A percentile compares a stretch with the other conserved stretches of the same genome.
These are phyloP conservation scores for Sesamia nonagrioides DNA, from an alignment of 1,140 invertebrate species.

Conservation along the genomic window DNA sequence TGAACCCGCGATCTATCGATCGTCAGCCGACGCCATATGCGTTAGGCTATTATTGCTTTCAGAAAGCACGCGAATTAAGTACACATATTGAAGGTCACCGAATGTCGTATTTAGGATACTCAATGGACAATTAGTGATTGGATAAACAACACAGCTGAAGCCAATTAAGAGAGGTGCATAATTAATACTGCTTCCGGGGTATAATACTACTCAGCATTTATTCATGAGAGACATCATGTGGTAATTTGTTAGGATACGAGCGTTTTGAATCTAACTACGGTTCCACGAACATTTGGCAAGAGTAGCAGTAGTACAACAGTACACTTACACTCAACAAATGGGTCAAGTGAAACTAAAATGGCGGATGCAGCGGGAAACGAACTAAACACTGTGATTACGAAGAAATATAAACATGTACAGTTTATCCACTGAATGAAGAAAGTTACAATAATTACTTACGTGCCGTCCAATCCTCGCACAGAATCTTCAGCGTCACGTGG, in stretches of 20 bases:
- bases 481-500: constrained; percentile 98
- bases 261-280: too few relatives aligned
- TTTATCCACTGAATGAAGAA: not conserved
- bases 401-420: not conserved
- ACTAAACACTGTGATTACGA: not conserved
- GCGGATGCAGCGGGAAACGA: constrained; percentile 33
- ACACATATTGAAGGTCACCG: not conserved
- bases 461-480: constrained; percentile 97
- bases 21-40: not conserved
- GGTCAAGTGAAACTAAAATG: constrained; percentile 64
- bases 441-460: constrained; percentile 88
- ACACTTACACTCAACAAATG: constrained; percentile 35
- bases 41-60: not conserved
- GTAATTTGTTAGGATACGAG: not conserved
- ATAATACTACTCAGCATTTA: not conserved
- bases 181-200: too few relatives aligned
- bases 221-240: not conserved
- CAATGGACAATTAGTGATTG: too few relatives aligned
- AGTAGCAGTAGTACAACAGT: not conserved
- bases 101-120: not conserved
- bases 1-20: constrained; percentile 39
- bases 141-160: too few relatives aligned
- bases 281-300: not conserved
- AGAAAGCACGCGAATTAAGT: not conserved
- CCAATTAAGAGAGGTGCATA: too few relatives aligned